A percentile compares a stretch with the other conserved stretches of the same genome.
phyloP scores from a whole-genome alignment of 2,888 invertebrate genomes.

The Tenthredo livida region DNA sequence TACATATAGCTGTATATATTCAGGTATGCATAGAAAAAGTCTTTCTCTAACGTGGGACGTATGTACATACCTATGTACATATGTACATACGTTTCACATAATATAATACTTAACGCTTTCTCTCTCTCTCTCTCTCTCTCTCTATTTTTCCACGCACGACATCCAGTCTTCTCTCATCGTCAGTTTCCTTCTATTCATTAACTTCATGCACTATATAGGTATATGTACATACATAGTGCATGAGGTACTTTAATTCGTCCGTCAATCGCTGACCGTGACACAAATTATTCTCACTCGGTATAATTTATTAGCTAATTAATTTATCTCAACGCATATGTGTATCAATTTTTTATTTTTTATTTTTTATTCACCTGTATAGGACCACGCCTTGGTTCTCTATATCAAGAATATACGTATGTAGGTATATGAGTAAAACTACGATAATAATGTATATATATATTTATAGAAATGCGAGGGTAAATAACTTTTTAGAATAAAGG shows the following conservation, averaged over 20 bases:
- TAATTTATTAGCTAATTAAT: constrained; percentile 35
- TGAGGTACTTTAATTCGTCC: constrained; percentile 31
- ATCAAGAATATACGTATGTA: no score
- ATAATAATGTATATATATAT: neutral
- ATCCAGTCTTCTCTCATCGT: neutral
- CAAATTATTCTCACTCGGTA: constrained; percentile 38
- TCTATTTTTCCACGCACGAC: neutral
- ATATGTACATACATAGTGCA: neutral
- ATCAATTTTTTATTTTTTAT: neutral
- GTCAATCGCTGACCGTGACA: constrained; percentile 49
- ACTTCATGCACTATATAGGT: neutral
- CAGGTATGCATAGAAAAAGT: constrained; percentile 5
- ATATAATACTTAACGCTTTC: constrained; percentile 33
- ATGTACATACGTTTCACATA: neutral
- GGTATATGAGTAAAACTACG: neutral
- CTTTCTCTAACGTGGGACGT: neutral
- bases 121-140: neutral
- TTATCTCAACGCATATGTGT: neutral
- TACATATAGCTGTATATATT: neutral
- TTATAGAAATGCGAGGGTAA: no score
- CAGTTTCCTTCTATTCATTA: neutral
- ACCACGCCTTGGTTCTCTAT: neutral
- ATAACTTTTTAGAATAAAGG: no score
- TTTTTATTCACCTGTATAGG: neutral
- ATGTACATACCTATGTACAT: neutral